phyloP scores from a whole-genome alignment of 2,888 invertebrate species.

The Drosophila demipolita region DNA sequence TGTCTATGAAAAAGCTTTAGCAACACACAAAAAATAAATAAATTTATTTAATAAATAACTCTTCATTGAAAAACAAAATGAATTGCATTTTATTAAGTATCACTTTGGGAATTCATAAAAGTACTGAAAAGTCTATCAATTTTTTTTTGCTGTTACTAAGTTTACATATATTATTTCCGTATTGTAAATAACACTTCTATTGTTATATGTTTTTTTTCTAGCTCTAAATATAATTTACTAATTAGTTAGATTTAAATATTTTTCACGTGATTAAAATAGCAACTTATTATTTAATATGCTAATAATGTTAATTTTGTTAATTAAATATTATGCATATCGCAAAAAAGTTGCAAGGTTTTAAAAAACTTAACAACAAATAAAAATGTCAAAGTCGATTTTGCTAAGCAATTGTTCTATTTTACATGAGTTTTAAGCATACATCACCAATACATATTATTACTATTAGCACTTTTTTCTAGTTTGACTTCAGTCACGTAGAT shows the following conservation, averaged over 20 bases:
- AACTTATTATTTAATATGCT: slow-evolving; percentile 16
- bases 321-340: slow-evolving; percentile 29
- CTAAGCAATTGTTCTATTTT: neutral
- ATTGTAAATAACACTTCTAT: neutral
- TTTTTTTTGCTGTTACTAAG: neutral
- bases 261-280: neutral
- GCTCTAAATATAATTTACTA: neutral
- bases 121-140: neutral
- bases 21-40: neutral
- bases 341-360: slow-evolving; percentile 34
- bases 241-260: neutral
- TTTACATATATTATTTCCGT: neutral
- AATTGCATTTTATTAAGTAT: neutral
- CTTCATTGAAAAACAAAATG: neutral
- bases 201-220: neutral
- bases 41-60: neutral
- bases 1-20: neutral
- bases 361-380: slow-evolving; percentile 1
- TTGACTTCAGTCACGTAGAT: neutral
- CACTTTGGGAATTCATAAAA: too few species aligned
- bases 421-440: neutral
- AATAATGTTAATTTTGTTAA: slow-evolving; percentile 32
- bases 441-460: neutral
- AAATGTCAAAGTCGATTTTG: neutral
- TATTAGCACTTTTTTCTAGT: neutral